Percentiles rank a stretch among this genome's conserved stretches.
Evolutionary conservation across 2,797 vertebrate species (phyloP).

Genomic region (Catharus ustulatus): DNA sequence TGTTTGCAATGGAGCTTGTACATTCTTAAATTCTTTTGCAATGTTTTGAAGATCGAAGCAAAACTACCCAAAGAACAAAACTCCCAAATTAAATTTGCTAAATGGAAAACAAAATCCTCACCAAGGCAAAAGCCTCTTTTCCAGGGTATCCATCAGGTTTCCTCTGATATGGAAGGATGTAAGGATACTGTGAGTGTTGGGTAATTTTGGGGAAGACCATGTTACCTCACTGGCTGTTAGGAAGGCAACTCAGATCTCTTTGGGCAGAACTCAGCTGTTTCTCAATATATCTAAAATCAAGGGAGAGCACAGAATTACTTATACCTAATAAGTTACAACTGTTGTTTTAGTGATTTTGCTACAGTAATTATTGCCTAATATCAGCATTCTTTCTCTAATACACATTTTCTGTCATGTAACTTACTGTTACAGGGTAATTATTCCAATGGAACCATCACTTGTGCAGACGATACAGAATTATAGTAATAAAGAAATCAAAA

Average conservation of each 20-base stretch:
- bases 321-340: neutral
- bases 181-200: neutral
- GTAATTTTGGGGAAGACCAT: neutral
- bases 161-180: neutral
- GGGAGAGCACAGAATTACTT: neutral
- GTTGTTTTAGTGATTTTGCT: neutral
- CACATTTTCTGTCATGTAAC: neutral
- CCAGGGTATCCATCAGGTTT: neutral
- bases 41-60: neutral
- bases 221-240: neutral
- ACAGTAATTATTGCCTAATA: neutral
- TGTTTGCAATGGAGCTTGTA: neutral
- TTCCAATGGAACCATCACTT: neutral
- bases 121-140: neutral
- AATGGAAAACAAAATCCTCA: neutral
- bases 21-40: neutral
- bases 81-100: neutral
- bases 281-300: neutral
- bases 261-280: neutral
- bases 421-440: neutral
- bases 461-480: neutral
- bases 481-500: neutral
- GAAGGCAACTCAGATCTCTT: neutral
- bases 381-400: neutral
- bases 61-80: neutral